phyloP scores from a whole-genome alignment of 2,797 vertebrate genomes.

The Onychomys torridus region DNA sequence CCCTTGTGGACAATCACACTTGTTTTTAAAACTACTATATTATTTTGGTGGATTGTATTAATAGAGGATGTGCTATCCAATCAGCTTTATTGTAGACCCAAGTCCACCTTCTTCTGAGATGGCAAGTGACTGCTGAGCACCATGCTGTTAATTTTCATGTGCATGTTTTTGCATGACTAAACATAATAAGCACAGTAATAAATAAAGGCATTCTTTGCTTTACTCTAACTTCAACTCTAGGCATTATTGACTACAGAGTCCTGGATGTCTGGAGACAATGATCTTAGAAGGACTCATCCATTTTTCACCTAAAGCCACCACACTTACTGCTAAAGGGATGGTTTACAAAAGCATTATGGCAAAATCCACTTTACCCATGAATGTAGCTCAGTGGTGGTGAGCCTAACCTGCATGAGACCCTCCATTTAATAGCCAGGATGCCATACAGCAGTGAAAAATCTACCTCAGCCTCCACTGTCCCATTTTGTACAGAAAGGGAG shows the following conservation, averaged over 20 bases:
- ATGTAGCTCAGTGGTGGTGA: background rate
- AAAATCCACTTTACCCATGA: background rate
- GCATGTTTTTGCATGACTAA: slow-evolving; percentile 1
- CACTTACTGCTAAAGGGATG: background rate
- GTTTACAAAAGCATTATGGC: background rate
- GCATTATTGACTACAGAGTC: background rate
- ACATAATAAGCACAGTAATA: background rate
- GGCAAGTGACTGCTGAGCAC: background rate
- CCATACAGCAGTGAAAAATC: background rate
- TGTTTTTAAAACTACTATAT: background rate
- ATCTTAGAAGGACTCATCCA: background rate
- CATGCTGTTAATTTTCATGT: background rate
- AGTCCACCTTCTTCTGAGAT: background rate
- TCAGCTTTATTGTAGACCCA: background rate
- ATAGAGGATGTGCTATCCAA: background rate
- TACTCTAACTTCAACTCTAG: background rate
- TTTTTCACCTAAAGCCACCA: background rate
- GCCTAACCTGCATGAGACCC: background rate
- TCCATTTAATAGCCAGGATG: background rate
- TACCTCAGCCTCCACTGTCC: too few species aligned
- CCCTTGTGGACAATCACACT: background rate
- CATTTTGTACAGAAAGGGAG: background rate
- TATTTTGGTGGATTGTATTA: background rate
- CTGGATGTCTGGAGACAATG: background rate
- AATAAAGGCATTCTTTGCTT: background rate